Evolutionary conservation across 1,140 invertebrate species (phyloP), one percentile per base, ranked within the genome.

Genomic region (Hestina assimilis): DNA sequence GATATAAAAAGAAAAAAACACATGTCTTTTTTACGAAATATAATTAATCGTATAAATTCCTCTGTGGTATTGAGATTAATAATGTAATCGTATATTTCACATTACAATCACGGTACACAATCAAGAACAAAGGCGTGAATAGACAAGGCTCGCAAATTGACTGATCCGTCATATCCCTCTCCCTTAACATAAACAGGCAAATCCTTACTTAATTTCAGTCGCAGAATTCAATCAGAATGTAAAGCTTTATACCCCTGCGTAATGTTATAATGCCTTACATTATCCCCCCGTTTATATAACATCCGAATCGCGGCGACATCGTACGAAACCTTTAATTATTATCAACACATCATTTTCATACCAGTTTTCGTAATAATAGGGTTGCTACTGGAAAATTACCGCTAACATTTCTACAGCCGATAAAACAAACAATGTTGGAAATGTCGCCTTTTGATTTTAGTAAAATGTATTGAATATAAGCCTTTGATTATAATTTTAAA

Each of bases 281-380:
- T 83, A 83, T 80, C 74, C 75, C 79, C 74, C 69, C 60, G 64
- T 68, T 64, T 62, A 64, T 66, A 63, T 66, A 71, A 72, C 74
- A 77, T 69, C 67, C 67, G 63, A 76, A 63, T 74, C 72, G 69
- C 79, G 67, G 71, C 72, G 78, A 76, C 75, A 77, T 73, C 59
- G 68, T 75, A 80, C 79, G 67, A 75, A 88, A 86, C 86, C 88
- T 89, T 86, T 88, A 88, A 89, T 89, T 89, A 88, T 87, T 87
- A 89, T 88, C 86, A 89, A 89, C 85, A 87, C 85, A 79, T 86
- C 81, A 87, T 89, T 87, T 89, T 83, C 82, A 82, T 85, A 63
- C 71, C 75, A 61, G 69, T 66, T 67, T 72, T 78, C 62, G 35
- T 72, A 75, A 75, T 65, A 60, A 69, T 72, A 79, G 82, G 80